phyloP scores from a whole-genome alignment of 2,888 invertebrate genomes.

The Pandemis corylana region DNA sequence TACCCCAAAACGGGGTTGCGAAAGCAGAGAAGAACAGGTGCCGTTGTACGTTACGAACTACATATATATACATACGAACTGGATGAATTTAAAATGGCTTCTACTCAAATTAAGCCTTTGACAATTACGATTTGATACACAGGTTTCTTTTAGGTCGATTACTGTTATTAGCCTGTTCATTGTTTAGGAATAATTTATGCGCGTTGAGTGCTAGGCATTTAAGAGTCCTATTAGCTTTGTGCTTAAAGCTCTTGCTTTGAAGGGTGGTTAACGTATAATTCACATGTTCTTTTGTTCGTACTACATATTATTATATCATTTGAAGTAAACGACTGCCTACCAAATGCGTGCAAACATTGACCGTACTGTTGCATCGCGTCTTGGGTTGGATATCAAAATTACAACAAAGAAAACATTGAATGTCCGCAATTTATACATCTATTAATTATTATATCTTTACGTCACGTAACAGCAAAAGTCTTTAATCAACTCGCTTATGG shows the following conservation, averaged over 20 bases:
- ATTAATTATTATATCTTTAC: background rate
- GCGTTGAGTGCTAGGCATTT: constrained; percentile 18
- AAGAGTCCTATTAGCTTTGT: constrained; percentile 14
- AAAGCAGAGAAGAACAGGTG: constrained; percentile 76
- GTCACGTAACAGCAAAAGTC: background rate
- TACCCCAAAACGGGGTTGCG: constrained; percentile 56
- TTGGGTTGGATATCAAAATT: background rate
- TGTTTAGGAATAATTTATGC: constrained; percentile 19
- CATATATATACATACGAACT: too few relatives aligned
- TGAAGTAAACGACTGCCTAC: background rate
- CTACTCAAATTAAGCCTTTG: constrained; percentile 17
- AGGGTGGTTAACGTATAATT: background rate
- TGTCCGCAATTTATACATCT: too few relatives aligned
- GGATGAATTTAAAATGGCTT: constrained; percentile 55
- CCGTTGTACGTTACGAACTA: constrained; percentile 58
- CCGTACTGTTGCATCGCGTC: background rate
- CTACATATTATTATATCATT: background rate
- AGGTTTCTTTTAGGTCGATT: constrained; percentile 15
- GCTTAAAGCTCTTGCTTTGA: constrained; percentile 14
- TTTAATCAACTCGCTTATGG: background rate
- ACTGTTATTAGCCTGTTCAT: constrained; percentile 9
- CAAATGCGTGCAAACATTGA: background rate
- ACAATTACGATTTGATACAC: constrained; percentile 14
- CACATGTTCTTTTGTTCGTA: constrained; percentile 16
- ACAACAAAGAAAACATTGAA: background rate